Conservation (phyloP, 2,888 invertebrate genomes). For the Rhagonycha fulva region DNA sequence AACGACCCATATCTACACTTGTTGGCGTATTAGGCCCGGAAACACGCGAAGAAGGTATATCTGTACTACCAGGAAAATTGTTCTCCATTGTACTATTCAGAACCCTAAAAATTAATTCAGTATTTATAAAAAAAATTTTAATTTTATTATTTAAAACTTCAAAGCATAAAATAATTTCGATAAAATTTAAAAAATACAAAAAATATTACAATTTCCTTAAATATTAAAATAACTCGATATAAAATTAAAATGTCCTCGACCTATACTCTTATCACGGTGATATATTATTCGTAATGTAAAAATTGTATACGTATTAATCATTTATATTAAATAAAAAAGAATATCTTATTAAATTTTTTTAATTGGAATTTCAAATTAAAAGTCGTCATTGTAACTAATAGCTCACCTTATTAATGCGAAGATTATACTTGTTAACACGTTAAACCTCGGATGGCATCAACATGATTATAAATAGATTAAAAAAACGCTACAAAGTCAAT, state of each 20-base stretch:
- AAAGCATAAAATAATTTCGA: neutral
- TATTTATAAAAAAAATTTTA: slow-evolving; percentile 1
- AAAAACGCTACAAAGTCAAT: no score
- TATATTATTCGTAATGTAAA: neutral
- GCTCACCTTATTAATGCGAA: no score
- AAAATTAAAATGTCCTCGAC: neutral
- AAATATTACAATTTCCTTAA: neutral
- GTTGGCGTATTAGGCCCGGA: slow-evolving; percentile 61
- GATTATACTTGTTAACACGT: no score
- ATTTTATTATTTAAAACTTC: neutral
- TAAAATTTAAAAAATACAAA: neutral
- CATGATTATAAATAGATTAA: no score
- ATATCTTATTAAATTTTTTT: neutral
- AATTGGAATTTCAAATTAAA: neutral
- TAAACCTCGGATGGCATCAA: no score
- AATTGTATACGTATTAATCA: neutral
- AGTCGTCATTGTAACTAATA: neutral
- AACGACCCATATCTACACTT: slow-evolving; percentile 55
- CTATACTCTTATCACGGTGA: neutral
- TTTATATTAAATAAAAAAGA: neutral
- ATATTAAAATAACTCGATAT: neutral
- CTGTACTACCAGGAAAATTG: slow-evolving; percentile 53
- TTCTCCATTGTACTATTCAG: slow-evolving; percentile 51
- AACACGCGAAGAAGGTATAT: slow-evolving; percentile 51
- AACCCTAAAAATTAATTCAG: slow-evolving; percentile 41